A percentile compares a stretch with the other conserved stretches of the same genome.
These are phyloP conservation scores for Tachycineta bicolor DNA, from an alignment of 2,113 vertebrate genomes.

Conservation along the genomic window DNA sequence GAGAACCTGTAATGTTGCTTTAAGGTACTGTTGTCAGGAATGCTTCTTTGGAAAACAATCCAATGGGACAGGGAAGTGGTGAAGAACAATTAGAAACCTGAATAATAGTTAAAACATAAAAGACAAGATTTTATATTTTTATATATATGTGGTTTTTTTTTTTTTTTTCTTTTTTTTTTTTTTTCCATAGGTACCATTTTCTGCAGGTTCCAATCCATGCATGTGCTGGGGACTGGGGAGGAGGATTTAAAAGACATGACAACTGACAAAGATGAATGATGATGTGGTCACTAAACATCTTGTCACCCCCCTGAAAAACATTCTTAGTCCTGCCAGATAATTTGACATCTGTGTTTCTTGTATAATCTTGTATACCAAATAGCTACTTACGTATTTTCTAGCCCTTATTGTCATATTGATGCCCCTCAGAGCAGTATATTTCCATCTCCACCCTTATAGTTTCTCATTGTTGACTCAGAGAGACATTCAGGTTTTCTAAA, in stretches of 20 bases:
- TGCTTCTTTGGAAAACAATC: background rate
- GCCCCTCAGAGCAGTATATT: background rate
- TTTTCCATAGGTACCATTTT: background rate
- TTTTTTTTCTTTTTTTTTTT: background rate
- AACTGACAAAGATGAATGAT: background rate
- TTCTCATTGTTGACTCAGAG: background rate
- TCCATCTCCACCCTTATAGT: background rate
- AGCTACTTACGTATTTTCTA: background rate
- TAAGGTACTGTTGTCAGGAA: background rate
- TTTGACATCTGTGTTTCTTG: background rate
- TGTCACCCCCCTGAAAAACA: fast-evolving
- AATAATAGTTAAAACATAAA: background rate
- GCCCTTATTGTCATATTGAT: background rate
- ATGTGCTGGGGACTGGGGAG: background rate
- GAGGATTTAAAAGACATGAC: background rate
- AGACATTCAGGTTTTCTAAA: background rate
- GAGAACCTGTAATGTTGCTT: background rate
- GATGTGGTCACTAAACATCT: background rate
- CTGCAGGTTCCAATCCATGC: background rate
- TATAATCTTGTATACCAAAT: background rate
- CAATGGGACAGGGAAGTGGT: background rate
- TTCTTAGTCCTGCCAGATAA: background rate
- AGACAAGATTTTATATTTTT: background rate
- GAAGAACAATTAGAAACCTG: background rate
- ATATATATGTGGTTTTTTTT: too few relatives aligned